These are phyloP conservation scores for Diabrotica undecimpunctata DNA, from an alignment of 1,140 invertebrate genomes.

Conservation along the genomic window DNA sequence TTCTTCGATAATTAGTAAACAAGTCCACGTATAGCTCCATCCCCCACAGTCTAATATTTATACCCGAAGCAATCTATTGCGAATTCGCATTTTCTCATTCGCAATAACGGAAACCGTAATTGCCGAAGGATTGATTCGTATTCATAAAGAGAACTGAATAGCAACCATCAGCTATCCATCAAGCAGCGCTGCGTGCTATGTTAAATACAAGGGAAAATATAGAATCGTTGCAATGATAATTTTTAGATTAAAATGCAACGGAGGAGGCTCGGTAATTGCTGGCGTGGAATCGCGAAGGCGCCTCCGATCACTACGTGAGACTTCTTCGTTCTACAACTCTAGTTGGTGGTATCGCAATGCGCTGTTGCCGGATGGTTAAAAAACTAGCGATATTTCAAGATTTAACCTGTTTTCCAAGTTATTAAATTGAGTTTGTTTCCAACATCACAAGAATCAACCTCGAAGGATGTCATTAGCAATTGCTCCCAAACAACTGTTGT, in stretches of 20 bases:
- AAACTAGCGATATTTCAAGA: background rate
- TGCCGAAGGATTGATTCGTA: background rate
- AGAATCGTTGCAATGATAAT: background rate
- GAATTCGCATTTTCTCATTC: no score
- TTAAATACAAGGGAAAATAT: conserved; percentile 2
- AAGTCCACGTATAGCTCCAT: no score
- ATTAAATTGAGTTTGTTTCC: no score
- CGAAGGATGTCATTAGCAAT: no score
- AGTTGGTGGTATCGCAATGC: background rate
- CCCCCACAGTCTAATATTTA: no score
- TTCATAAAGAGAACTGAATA: conserved; percentile 8
- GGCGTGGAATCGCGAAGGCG: conserved; percentile 12
- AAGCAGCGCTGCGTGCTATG: background rate
- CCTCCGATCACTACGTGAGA: conserved; percentile 11
- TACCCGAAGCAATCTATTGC: no score
- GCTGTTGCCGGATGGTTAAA: background rate
- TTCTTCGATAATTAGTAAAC: no score
- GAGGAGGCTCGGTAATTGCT: conserved; percentile 10
- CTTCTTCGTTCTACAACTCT: background rate
- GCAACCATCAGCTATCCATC: conserved; percentile 9
- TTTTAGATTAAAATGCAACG: conserved; percentile 11
- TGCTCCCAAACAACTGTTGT: no score
- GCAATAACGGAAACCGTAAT: no score
- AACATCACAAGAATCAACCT: no score
- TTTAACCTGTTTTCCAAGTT: no score